Conservation (phyloP, 2,113 vertebrate species). For the Labrus mixtus region DNA sequence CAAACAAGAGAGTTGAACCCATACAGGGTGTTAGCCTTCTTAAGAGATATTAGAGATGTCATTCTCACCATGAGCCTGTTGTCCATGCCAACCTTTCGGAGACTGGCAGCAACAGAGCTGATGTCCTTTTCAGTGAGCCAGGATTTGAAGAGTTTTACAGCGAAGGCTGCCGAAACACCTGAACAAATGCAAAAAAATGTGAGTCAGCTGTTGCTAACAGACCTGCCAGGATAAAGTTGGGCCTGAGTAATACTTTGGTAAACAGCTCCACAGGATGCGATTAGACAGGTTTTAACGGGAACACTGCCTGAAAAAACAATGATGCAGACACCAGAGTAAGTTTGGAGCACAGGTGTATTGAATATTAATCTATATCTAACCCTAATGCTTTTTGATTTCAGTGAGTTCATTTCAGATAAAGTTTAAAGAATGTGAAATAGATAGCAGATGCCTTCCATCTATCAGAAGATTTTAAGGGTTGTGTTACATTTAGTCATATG, state of each 20-base stretch:
- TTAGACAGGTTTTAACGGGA: conserved; percentile 42
- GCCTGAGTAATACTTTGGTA: conserved; percentile 40
- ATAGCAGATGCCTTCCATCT: neutral
- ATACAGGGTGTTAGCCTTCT: neutral
- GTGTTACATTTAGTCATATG: neutral
- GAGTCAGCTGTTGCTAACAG: conserved; percentile 60
- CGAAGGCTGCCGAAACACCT: conserved; percentile 97
- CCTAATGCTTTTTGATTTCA: neutral
- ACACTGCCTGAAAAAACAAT: conserved; percentile 20
- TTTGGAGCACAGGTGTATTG: neutral
- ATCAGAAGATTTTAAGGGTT: neutral
- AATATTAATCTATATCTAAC: neutral
- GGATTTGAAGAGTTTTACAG: conserved; percentile 98
- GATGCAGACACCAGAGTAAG: neutral
- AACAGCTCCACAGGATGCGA: conserved; percentile 38
- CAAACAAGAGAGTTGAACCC: neutral
- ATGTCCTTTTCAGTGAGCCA: conserved; percentile 99
- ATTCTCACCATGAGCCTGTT: conserved; percentile 93
- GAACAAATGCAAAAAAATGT: conserved; percentile 54
- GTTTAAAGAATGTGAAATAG: neutral
- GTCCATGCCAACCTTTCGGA: conserved; percentile 98
- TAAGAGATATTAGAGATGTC: neutral
- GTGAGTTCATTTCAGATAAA: neutral
- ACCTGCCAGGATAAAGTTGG: conserved; percentile 61
- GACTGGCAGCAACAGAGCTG: conserved; percentile 92